Base-by-base conservation (phyloP, 2,797 vertebrate species). In the Mus caroli region DNA sequence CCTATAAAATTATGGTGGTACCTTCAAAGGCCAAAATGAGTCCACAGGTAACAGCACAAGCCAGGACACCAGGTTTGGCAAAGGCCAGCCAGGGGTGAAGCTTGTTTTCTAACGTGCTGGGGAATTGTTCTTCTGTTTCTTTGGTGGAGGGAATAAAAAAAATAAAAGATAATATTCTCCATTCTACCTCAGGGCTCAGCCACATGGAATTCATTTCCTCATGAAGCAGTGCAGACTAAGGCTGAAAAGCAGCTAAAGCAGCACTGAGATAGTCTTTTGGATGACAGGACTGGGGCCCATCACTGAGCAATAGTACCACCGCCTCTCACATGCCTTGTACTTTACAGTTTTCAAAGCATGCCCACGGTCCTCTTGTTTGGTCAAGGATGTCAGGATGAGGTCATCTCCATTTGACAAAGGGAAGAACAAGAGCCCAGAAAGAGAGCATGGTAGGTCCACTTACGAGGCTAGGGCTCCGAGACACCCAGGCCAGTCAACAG, bases 141-240 rank as follows among this genome's bases (percentile, higher is more conserved):
- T 88, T 11, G 22, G 34, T 82, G 17, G 24, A 37, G 52, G 17
- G 52, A 40, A 43, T 40, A 56, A 88, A 73, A 22, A 87, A 93
- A 94, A 67, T n/a, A 95, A 88, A 95, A 94, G 88, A 93, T 91
- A 85, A 84, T 34, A 15, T 79, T 75, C 50, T 76, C 60, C 46
- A 77, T 94, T 73, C 88, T 82, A 52, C 64, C 37, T 12, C 6
- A 20, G 58, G 46, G 37, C 28, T 76, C 20, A n/a, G 87, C 78
- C 94, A 92, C 84, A 71, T 94, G 90, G 78, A 94, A 80, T 73
- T 80, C 95, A 77, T 96, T 94, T 91, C 37, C 79, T 77, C 13
- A 31, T n/a, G 31, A 60, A 84, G 58, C 2, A 17, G 22, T 54
- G 15, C 58, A 28, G 83, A 43, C 71, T 14, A 40, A 56, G 79